These are phyloP conservation scores for Lindbergichthys nudifrons DNA, from an alignment of 2,797 vertebrate genomes.

Conservation along the genomic window DNA sequence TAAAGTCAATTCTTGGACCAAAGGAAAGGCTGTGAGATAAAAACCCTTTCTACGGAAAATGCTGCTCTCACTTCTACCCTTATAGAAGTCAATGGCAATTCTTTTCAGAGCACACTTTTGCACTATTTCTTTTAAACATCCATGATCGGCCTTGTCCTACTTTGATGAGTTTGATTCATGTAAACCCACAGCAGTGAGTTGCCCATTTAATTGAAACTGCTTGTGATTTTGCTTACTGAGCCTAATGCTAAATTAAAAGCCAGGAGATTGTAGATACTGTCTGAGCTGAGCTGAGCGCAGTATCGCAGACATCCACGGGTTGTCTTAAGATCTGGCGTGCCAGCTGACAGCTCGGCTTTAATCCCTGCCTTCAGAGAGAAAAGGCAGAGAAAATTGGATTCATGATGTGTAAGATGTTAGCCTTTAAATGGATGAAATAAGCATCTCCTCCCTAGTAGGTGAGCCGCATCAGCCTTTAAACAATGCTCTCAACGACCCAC, in stretches of 20 bases:
- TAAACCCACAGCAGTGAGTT: constrained; percentile 57
- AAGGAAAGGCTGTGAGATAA: constrained; percentile 14
- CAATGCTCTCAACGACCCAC: constrained; percentile 73
- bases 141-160: constrained; percentile 50
- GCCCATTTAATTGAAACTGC: constrained; percentile 76
- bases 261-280: constrained; percentile 80
- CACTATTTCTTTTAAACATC: constrained; percentile 60
- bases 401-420: constrained; percentile 85
- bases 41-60: constrained; percentile 29
- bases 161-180: constrained; percentile 54
- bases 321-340: constrained; percentile 78
- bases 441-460: constrained; percentile 78
- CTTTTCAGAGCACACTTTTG: constrained; percentile 54
- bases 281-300: constrained; percentile 66
- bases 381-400: constrained; percentile 84
- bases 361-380: constrained; percentile 83
- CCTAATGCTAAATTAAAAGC: constrained; percentile 83
- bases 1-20: constrained; percentile 26
- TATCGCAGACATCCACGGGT: constrained; percentile 74
- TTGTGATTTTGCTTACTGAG: constrained; percentile 77
- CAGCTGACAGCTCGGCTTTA: constrained; percentile 84
- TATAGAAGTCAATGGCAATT: constrained; percentile 62
- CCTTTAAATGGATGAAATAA: constrained; percentile 84
- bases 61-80: constrained; percentile 18
- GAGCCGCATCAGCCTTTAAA: constrained; percentile 79